Percentiles rank a stretch among this genome's conserved stretches.
Evolutionary conservation across 2,113 vertebrate genomes (phyloP).

Genomic region (Catharus fuscescens): DNA sequence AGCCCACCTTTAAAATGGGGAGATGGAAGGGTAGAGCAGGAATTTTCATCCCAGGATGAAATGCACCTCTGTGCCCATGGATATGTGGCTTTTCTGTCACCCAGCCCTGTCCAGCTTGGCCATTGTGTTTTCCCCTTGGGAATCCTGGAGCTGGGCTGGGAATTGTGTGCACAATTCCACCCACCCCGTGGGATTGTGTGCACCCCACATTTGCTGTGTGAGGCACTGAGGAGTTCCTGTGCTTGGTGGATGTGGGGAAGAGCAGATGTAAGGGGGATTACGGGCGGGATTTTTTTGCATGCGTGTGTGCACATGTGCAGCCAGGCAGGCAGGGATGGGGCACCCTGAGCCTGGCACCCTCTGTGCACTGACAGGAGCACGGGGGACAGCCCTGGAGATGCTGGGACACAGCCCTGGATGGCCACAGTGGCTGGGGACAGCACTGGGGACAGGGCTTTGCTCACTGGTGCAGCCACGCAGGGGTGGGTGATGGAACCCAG

Average conservation of each 20-base stretch:
- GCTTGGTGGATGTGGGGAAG: rapidly evolving
- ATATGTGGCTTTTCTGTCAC: not conserved
- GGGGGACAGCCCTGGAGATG: not conserved
- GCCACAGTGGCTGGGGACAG: rapidly evolving
- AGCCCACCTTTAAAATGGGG: not conserved
- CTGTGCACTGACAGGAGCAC: rapidly evolving
- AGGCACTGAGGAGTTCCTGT: rapidly evolving
- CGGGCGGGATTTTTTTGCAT: not conserved
- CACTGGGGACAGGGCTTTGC: rapidly evolving
- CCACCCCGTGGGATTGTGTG: not conserved
- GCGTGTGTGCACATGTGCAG: not conserved
- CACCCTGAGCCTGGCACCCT: not conserved
- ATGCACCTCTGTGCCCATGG: rapidly evolving
- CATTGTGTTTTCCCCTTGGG: rapidly evolving
- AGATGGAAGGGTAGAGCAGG: not conserved
- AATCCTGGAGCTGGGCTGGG: not conserved
- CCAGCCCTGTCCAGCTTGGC: not conserved
- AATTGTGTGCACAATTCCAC: no score
- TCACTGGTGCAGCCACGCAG: rapidly evolving
- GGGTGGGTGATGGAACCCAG: not conserved
- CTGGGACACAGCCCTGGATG: not conserved
- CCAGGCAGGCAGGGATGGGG: not conserved
- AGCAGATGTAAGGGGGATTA: constrained; percentile 13
- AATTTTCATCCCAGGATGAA: rapidly evolving
- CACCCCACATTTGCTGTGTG: rapidly evolving